Evolutionary conservation across 2,888 invertebrate genomes (phyloP).

Genomic region (Drosophila lacicola): DNA sequence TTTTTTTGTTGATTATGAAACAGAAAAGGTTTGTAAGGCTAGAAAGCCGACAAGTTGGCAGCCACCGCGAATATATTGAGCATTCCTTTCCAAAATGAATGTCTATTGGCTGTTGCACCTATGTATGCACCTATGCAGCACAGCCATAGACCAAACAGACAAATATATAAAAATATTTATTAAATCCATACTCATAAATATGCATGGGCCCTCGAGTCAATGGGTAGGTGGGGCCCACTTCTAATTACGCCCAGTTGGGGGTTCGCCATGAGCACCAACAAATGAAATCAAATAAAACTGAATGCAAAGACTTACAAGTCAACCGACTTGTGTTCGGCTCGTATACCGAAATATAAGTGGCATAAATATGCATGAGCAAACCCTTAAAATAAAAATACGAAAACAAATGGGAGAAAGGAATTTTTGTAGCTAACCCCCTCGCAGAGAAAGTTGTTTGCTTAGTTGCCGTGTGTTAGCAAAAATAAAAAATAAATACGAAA

Average conservation of each 20-base stretch:
- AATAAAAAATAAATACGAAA: conserved; percentile 45
- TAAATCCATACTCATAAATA: conserved; percentile 83
- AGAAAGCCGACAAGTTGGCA: too few species aligned
- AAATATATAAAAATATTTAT: conserved; percentile 63
- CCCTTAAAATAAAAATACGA: conserved; percentile 41
- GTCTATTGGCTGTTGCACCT: conserved; percentile 5
- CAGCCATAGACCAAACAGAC: conserved; percentile 11
- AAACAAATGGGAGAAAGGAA: conserved; percentile 19
- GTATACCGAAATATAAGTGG: conserved; percentile 65
- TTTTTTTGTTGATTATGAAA: too few species aligned
- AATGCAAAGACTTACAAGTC: conserved; percentile 25
- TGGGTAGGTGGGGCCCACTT: conserved; percentile 31
- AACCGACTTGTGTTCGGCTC: conserved; percentile 37
- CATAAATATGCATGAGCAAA: conserved; percentile 81
- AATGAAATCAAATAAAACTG: conserved; percentile 46
- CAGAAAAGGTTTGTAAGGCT: too few species aligned
- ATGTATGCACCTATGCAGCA: conserved; percentile 13
- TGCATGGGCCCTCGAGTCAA: conserved; percentile 58
- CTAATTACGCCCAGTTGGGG: conserved; percentile 61
- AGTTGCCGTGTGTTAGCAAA: conserved; percentile 70
- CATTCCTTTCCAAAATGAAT: conserved; percentile 36
- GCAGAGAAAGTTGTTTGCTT: conserved; percentile 60
- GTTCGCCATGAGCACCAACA: conserved; percentile 25
- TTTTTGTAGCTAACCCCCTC: conserved; percentile 40
- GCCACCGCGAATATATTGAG: too few species aligned